Evolutionary conservation across 1,140 invertebrate genomes (phyloP).

Genomic region (Scaptomyza pallida): DNA sequence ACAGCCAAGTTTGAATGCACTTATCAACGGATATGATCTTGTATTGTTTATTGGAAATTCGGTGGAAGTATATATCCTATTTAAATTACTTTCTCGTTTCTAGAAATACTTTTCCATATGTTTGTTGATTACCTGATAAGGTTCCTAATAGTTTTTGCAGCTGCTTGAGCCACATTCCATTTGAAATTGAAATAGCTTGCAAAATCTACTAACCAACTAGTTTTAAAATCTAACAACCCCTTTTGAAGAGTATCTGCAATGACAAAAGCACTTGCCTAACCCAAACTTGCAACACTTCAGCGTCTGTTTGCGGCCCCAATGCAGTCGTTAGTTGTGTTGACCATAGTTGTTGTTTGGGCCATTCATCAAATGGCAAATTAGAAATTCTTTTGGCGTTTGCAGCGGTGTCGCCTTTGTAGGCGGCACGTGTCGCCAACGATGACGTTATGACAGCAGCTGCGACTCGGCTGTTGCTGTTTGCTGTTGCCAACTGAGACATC

Average conservation of each 20-base stretch:
- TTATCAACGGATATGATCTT: conserved; percentile 9
- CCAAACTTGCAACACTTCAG: too few species aligned
- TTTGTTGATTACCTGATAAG: conserved; percentile 9
- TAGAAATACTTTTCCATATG: too few species aligned
- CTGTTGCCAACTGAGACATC: conserved; percentile 69
- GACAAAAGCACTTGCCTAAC: too few species aligned
- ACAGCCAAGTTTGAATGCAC: not conserved
- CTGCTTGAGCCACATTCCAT: too few species aligned
- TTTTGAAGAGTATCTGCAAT: too few species aligned
- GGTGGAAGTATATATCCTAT: not conserved
- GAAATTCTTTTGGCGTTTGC: conserved; percentile 72
- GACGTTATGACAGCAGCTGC: conserved; percentile 51
- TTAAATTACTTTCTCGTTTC: too few species aligned
- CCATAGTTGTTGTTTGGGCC: conserved; percentile 6
- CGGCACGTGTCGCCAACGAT: conserved; percentile 66
- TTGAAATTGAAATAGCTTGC: too few species aligned
- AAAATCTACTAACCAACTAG: too few species aligned
- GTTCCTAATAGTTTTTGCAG: conserved; percentile 3
- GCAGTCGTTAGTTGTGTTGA: not conserved
- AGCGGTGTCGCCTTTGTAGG: conserved; percentile 63
- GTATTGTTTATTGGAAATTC: not conserved
- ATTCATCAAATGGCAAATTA: conserved; percentile 61
- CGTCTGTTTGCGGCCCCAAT: conserved; percentile 1
- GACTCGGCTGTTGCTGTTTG: conserved; percentile 38
- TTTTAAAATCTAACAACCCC: too few species aligned